phyloP scores from a whole-genome alignment of 1,140 invertebrate genomes.

The Drosophila erecta region DNA sequence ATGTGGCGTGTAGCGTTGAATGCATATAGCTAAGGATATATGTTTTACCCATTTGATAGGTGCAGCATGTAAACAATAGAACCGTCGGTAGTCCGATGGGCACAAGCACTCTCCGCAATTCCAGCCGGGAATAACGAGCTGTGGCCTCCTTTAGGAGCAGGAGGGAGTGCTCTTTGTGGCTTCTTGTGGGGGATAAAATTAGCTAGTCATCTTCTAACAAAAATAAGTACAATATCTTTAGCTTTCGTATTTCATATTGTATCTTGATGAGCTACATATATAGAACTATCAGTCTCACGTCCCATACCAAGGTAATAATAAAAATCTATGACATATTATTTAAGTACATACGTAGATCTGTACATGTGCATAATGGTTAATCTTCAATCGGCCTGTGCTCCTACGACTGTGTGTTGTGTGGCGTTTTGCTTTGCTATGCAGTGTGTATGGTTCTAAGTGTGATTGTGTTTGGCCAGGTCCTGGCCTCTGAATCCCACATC shows the following conservation, averaged over 20 bases:
- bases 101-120: slow-evolving; percentile 13
- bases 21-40: slow-evolving; percentile 27
- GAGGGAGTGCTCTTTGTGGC: not conserved
- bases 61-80: slow-evolving; percentile 20
- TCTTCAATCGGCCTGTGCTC: slow-evolving; percentile 1
- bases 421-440: slow-evolving; percentile 3
- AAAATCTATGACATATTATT: slow-evolving; percentile 45
- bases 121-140: slow-evolving; percentile 4
- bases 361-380: slow-evolving; percentile 28
- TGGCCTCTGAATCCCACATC: not conserved
- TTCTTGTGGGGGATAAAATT: slow-evolving; percentile 52
- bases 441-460: slow-evolving; percentile 7
- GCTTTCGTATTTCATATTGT: slow-evolving; percentile 27
- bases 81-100: slow-evolving; percentile 25
- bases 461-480: not conserved
- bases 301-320: slow-evolving; percentile 66
- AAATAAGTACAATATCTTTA: slow-evolving; percentile 52
- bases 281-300: slow-evolving; percentile 84
- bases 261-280: slow-evolving; percentile 76
- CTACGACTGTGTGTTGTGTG: slow-evolving; percentile 5
- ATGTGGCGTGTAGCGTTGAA: slow-evolving; percentile 26
- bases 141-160: not conserved
- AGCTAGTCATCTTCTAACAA: slow-evolving; percentile 67
- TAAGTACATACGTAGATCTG: slow-evolving; percentile 37
- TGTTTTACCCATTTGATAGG: slow-evolving; percentile 38